Conservation (phyloP, 2,113 vertebrate genomes). For the Seriola rivoliana region DNA sequence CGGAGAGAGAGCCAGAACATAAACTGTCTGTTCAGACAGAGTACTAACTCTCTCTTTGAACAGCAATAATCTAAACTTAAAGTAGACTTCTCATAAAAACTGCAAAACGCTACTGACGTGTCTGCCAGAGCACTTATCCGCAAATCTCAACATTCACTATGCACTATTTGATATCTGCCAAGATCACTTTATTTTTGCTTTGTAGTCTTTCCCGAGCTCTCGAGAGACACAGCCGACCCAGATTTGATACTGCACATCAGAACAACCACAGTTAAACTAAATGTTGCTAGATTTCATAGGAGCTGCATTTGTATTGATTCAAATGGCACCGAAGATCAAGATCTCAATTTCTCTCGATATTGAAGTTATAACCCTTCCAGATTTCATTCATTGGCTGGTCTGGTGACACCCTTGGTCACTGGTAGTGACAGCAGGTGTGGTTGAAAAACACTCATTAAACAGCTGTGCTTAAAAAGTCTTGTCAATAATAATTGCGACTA, state of each 20-base stretch:
- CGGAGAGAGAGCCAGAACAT: conserved; percentile 2
- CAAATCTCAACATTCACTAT: conserved; percentile 55
- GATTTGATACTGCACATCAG: conserved; percentile 59
- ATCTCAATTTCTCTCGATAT: neutral
- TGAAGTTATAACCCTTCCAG: neutral
- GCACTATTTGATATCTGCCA: conserved; percentile 52
- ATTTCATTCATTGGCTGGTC: neutral
- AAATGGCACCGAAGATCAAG: conserved; percentile 12
- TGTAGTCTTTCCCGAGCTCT: conserved; percentile 29
- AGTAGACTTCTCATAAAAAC: conserved; percentile 43
- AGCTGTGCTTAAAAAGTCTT: neutral
- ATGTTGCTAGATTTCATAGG: conserved; percentile 30
- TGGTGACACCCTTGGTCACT: neutral
- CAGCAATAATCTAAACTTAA: conserved; percentile 27
- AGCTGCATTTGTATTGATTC: conserved; percentile 29
- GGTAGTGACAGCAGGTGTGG: neutral
- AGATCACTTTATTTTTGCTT: conserved; percentile 56
- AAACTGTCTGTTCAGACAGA: conserved; percentile 21
- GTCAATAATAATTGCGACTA: too few relatives aligned
- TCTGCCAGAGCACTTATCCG: conserved; percentile 43
- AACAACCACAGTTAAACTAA: conserved; percentile 33
- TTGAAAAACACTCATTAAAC: neutral
- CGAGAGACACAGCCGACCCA: conserved; percentile 48
- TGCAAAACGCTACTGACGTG: conserved; percentile 26
- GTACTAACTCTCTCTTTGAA: conserved; percentile 16